Evolutionary conservation across 2,888 invertebrate genomes (phyloP).

Genomic region (Hermaeophaga mercurialis): DNA sequence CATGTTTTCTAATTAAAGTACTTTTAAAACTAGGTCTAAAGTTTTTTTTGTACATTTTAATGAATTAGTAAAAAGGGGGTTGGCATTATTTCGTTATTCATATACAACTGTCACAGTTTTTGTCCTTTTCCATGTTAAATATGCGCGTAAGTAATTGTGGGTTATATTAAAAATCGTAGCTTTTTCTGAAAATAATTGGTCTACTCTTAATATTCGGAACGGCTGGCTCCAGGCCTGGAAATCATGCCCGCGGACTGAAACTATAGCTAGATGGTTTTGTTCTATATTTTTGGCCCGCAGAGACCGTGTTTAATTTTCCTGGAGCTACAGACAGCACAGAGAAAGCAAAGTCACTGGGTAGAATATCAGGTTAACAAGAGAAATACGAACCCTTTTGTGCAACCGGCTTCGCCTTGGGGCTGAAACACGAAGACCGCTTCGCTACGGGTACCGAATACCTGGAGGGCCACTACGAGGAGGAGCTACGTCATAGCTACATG

Average conservation of each 20-base stretch:
- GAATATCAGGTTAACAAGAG: constrained; percentile 49
- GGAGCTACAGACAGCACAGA: constrained; percentile 10
- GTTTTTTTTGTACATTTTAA: too few species aligned
- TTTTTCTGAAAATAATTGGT: too few species aligned
- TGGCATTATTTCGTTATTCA: too few species aligned
- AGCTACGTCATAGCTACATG: not conserved
- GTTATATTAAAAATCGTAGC: too few species aligned
- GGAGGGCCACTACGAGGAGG: constrained; percentile 5
- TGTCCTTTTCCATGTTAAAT: too few species aligned
- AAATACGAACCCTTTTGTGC: constrained; percentile 52
- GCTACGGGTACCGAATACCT: constrained; percentile 24
- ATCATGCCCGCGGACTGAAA: constrained; percentile 42
- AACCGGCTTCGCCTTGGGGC: constrained; percentile 44
- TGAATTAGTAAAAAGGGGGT: too few species aligned
- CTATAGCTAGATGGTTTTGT: constrained; percentile 42
- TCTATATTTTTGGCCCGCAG: constrained; percentile 49
- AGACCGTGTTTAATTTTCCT: constrained; percentile 46
- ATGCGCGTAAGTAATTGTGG: too few species aligned
- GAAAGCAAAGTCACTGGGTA: constrained; percentile 16
- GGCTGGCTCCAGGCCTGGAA: not conserved
- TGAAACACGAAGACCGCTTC: constrained; percentile 42
- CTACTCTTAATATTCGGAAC: not conserved
- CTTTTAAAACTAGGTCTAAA: too few species aligned
- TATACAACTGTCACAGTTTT: too few species aligned
- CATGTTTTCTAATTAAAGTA: too few species aligned